Percentiles rank a stretch among this genome's conserved stretches.
phyloP scores from a whole-genome alignment of 1,140 invertebrate species.

The Manduca sexta region DNA sequence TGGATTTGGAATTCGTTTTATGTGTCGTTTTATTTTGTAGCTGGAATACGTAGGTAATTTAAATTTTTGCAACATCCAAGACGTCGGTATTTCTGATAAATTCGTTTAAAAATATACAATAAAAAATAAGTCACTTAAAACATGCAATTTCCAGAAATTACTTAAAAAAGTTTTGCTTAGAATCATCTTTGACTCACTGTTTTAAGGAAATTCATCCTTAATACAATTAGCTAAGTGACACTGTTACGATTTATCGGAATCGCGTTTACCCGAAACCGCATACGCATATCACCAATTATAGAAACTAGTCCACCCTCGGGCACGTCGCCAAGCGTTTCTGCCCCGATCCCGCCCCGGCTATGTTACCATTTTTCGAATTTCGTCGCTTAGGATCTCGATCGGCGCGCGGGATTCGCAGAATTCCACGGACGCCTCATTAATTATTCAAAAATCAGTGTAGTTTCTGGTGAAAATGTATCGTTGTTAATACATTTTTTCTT shows the following conservation, averaged over 20 bases:
- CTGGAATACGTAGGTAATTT: too few species aligned
- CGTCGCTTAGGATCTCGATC: slow-evolving; percentile 13
- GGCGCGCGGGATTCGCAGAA: slow-evolving; percentile 21
- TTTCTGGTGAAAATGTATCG: slow-evolving; percentile 22
- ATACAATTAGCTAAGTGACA: slow-evolving; percentile 11
- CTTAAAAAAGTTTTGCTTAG: slow-evolving; percentile 14
- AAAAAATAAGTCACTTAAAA: too few species aligned
- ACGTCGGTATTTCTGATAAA: too few species aligned
- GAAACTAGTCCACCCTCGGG: slow-evolving; percentile 11
- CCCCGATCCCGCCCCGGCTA: slow-evolving; percentile 1
- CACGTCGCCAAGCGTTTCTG: slow-evolving; percentile 4
- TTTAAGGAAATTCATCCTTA: slow-evolving; percentile 10
- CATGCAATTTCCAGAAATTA: too few species aligned
- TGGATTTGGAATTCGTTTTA: neutral
- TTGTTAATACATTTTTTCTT: slow-evolving; percentile 26
- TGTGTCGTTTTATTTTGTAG: too few species aligned
- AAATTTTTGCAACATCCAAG: too few species aligned
- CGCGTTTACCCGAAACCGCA: slow-evolving; percentile 4
- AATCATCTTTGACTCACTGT: slow-evolving; percentile 13
- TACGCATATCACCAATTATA: neutral
- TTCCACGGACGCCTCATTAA: slow-evolving; percentile 2
- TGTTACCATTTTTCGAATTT: slow-evolving; percentile 11
- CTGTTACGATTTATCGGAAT: slow-evolving; percentile 9
- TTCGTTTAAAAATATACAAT: too few species aligned
- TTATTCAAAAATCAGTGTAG: slow-evolving; percentile 5